phyloP scores from a whole-genome alignment of 2,888 invertebrate species.

The Corythucha ciliata region DNA sequence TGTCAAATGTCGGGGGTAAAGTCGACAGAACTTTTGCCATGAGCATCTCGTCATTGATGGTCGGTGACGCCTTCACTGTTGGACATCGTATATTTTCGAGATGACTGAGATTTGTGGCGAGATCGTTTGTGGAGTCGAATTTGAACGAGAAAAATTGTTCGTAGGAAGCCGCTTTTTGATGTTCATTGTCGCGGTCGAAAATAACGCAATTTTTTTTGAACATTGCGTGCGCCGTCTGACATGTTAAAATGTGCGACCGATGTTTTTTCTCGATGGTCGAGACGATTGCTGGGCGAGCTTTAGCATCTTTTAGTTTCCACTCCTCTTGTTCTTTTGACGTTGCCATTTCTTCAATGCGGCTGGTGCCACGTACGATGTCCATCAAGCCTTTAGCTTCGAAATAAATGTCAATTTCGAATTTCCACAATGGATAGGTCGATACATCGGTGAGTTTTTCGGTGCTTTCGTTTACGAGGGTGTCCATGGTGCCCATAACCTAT shows the following conservation, averaged over 20 bases:
- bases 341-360: not conserved
- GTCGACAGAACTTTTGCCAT: not conserved
- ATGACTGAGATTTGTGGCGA: not conserved
- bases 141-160: not conserved
- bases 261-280: slow-evolving; percentile 8
- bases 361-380: not conserved
- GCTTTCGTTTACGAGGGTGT: not conserved
- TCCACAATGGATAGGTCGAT: slow-evolving; percentile 2
- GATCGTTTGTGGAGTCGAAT: not conserved
- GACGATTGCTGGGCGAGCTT: slow-evolving; percentile 9
- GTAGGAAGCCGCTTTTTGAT: not conserved
- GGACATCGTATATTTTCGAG: no score
- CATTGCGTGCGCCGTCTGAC: slow-evolving; percentile 8
- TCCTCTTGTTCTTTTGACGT: slow-evolving; percentile 2
- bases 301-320: slow-evolving; percentile 8
- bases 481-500: no score
- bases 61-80: no score
- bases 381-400: slow-evolving; percentile 1
- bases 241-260: slow-evolving; percentile 6
- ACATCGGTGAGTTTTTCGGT: not conserved
- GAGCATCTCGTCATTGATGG: slow-evolving; percentile 5
- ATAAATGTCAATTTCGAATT: slow-evolving; percentile 12
- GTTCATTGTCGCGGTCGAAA: slow-evolving; percentile 11
- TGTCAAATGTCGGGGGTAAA: not conserved
- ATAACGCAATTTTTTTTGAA: slow-evolving; percentile 4